These are phyloP conservation scores for Harpegnathos saltator DNA, from an alignment of 1,140 invertebrate species.

Conservation along the genomic window DNA sequence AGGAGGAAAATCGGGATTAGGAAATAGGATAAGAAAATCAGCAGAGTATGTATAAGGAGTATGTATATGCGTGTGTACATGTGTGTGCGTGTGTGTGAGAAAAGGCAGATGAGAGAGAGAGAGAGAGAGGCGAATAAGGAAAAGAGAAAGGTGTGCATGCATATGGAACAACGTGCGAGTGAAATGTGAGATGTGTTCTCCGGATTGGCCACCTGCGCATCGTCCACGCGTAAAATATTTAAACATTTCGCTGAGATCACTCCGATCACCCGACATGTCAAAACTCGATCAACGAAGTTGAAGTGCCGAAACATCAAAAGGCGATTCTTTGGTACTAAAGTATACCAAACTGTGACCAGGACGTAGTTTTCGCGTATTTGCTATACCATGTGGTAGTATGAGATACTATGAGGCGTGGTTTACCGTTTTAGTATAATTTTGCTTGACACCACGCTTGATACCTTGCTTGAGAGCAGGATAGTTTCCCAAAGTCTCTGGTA, in stretches of 20 bases:
- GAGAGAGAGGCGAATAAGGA: not conserved
- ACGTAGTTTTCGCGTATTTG: too few relatives aligned
- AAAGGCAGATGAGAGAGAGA: conserved; percentile 12
- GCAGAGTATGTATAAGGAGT: not conserved
- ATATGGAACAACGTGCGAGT: conserved; percentile 24
- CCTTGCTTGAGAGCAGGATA: too few relatives aligned
- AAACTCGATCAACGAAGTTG: too few relatives aligned
- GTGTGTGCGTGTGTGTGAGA: too few relatives aligned
- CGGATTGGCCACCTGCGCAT: conserved; percentile 27
- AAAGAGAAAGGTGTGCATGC: not conserved
- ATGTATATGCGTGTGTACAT: too few relatives aligned
- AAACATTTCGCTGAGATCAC: conserved; percentile 5
- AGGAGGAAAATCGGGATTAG: conserved; percentile 39
- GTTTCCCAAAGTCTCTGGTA: too few relatives aligned
- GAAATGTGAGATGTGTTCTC: conserved; percentile 28
- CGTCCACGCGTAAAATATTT: conserved; percentile 32
- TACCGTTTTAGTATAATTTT: too few relatives aligned
- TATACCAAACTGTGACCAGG: too few relatives aligned
- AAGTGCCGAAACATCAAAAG: not conserved
- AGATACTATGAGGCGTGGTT: too few relatives aligned
- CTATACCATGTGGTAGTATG: too few relatives aligned
- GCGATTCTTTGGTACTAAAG: too few relatives aligned
- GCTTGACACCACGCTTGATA: too few relatives aligned
- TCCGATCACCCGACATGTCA: not conserved
- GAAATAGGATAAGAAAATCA: conserved; percentile 45